phyloP scores from a whole-genome alignment of 2,888 invertebrate species.

The Caenorhabditis parvicauda region DNA sequence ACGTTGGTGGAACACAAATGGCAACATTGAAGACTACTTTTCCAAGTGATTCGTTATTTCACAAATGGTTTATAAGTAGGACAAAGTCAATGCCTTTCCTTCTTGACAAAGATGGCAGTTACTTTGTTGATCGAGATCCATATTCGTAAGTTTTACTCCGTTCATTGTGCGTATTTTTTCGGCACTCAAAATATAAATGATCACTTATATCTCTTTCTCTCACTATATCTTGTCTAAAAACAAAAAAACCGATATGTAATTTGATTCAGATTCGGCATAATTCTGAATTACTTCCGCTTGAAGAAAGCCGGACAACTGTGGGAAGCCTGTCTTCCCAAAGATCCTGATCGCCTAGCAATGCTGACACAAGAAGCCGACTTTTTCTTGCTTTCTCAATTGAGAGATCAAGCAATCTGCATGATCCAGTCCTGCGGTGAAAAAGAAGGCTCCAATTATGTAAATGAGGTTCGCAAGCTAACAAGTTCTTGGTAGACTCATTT shows the following conservation, averaged over 20 bases:
- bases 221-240: background rate
- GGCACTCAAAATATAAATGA: background rate
- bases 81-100: constrained; percentile 44
- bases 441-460: constrained; percentile 26
- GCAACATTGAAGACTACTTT: constrained; percentile 37
- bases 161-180: background rate
- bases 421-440: constrained; percentile 54
- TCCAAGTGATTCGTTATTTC: constrained; percentile 36
- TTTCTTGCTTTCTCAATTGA: constrained; percentile 48
- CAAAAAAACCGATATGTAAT: background rate
- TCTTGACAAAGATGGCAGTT: constrained; percentile 47
- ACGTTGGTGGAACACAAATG: constrained; percentile 51
- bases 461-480: no score
- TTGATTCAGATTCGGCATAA: constrained; percentile 48
- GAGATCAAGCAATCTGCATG: constrained; percentile 57
- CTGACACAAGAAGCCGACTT: constrained; percentile 56
- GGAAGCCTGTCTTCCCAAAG: constrained; percentile 61
- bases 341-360: constrained; percentile 53
- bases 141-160: constrained; percentile 31
- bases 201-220: background rate
- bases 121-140: constrained; percentile 60
- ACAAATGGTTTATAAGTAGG: constrained; percentile 57
- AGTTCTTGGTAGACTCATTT: background rate
- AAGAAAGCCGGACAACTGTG: constrained; percentile 49
- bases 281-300: constrained; percentile 59